A percentile compares a stretch with the other conserved stretches of the same genome.
These are phyloP conservation scores for Neodiprion pinetum DNA, from an alignment of 1,140 invertebrate species.

Conservation along the genomic window DNA sequence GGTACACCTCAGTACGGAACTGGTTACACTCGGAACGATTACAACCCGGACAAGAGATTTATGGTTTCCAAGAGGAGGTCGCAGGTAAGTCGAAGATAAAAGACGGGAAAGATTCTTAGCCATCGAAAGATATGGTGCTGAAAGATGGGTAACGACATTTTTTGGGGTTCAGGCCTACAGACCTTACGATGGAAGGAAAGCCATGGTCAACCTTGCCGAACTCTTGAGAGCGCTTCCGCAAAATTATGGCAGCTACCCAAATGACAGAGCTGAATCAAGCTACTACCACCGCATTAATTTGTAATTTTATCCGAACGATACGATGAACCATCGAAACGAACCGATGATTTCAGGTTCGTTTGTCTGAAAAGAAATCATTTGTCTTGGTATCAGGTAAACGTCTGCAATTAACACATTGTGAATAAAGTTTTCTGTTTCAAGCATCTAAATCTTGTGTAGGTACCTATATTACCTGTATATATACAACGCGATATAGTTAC, in stretches of 20 bases:
- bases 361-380: background rate
- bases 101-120: too few species aligned
- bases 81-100: conserved; percentile 33
- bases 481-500: too few species aligned
- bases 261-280: background rate
- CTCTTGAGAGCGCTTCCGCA: background rate
- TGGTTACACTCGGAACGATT: conserved; percentile 40
- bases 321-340: background rate
- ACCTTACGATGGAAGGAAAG: background rate
- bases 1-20: conserved; percentile 39
- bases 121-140: too few species aligned
- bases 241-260: background rate
- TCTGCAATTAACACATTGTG: background rate
- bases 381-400: background rate
- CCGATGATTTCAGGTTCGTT: background rate
- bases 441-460: background rate
- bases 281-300: conserved; percentile 2
- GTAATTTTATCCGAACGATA: conserved; percentile 1
- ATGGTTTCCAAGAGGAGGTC: conserved; percentile 48
- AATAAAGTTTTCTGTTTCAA: background rate
- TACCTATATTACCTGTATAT: background rate
- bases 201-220: conserved; percentile 4
- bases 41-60: conserved; percentile 49
- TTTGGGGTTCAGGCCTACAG: background rate
- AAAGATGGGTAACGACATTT: too few species aligned